Evolutionary conservation across 2,888 invertebrate species (phyloP).

Genomic region (Uropetala carovei): DNA sequence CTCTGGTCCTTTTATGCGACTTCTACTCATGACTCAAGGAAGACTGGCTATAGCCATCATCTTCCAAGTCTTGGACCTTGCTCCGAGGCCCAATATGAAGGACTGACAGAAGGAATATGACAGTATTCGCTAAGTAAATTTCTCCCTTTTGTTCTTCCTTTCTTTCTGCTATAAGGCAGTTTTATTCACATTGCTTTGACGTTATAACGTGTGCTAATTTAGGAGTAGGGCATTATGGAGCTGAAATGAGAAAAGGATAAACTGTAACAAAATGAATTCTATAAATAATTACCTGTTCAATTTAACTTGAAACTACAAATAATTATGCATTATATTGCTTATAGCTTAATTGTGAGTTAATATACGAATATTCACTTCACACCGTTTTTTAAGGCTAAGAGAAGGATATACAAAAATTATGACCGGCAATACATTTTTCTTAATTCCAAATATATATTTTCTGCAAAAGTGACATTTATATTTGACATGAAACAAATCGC

Average conservation of each 20-base stretch:
- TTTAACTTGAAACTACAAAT: no score
- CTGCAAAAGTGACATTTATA: no score
- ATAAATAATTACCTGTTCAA: background rate
- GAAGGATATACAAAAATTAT: no score
- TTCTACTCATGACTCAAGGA: conserved; percentile 63
- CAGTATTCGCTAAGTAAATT: conserved; percentile 21
- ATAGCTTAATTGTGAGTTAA: no score
- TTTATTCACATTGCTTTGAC: background rate
- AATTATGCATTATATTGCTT: no score
- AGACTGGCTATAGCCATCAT: conserved; percentile 50
- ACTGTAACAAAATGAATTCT: background rate
- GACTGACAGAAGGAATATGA: conserved; percentile 35
- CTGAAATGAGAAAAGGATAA: background rate
- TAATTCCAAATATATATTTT: no score
- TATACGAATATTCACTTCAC: no score
- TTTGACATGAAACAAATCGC: no score
- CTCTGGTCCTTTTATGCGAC: conserved; percentile 46
- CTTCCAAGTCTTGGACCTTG: conserved; percentile 52
- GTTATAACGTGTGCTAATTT: background rate
- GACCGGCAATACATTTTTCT: no score
- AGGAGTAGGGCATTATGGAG: background rate
- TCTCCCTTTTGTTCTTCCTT: background rate
- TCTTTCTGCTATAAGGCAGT: background rate
- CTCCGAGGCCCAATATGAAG: conserved; percentile 54
- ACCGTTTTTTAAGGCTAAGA: no score